Base-by-base conservation (phyloP, 1,140 invertebrate genomes). In the Papilio polyxenes region DNA sequence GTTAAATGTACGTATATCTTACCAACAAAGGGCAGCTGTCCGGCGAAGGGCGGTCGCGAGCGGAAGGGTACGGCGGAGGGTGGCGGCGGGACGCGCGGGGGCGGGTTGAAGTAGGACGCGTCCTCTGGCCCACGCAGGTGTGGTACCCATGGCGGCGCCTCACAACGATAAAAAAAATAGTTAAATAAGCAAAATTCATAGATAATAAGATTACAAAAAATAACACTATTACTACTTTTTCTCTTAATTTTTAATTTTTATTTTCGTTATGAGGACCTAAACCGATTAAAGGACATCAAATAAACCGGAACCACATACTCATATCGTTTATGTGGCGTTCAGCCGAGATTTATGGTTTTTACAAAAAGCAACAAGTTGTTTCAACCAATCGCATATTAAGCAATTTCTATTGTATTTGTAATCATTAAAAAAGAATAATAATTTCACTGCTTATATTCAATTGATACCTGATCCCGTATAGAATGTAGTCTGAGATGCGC, bases 101-200 rank as follows among this genome's bases (percentile, higher is more conserved):
- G 96, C 82, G 97, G 96, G 76, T 96, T 95, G 93, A 98, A 98
- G 92, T 97, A 98, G 9, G 97, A 97, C n/a, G 97, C 97, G 90
- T 98, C 98, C 90, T 98, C 97, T 15, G 96, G 89, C 51, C 96
- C 95, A 69, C 95, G 95, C 1, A 98, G 92, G 48, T 95, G 95
- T 2, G 97, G 97, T 59, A 98, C 96, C 94, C 96, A 97, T 9
- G 97, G 97, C 7, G 97, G 97, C 3, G 95, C 95, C 91, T 94
- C 81, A 5, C 7, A 44, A 44, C 40, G 4, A 44, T 44, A 44
- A 44, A 6, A 44, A n/a, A 2, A 59, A 20, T n/a, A 59, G 2
- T 20, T 20, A 59, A n/a, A n/a, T 0, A 59, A 20, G 56, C 49
- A 31, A 31, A 31, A 31, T 51, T 13, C 3, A 10, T 6, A 2